Base-by-base conservation (phyloP, 2,797 vertebrate species). In the Botia almorhae region DNA sequence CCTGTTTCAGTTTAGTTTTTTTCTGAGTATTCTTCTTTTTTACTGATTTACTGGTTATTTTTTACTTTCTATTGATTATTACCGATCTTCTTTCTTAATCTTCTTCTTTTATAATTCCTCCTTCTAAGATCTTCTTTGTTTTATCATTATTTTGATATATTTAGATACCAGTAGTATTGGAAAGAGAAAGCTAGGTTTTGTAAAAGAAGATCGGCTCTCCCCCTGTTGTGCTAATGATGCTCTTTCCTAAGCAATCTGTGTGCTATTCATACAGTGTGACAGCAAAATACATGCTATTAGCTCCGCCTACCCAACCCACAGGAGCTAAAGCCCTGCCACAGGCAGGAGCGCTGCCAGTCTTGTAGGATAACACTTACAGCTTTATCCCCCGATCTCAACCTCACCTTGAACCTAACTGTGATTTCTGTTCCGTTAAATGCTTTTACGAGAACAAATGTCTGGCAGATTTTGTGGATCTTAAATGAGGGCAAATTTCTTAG, bases 221-320 rank as follows among this genome's bases (percentile, higher is more conserved):
- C 64, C 74, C 82, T 81, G 12, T 48, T 29, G 14, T 69, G 73
- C 19, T 69, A 81, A 81, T 80, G 76, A 73, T 80, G 73, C 72
- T 58, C 64, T 65, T 51, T 55, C 65, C 50, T 50, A 58, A 58
- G 33, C 69, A 61, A 76, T 69, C 50, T 74, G 43, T 78, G 67
- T 83, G 81, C 80, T 78, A 79, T 87, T 82, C 85, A 71, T 76
- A 51, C 70, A 74, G 65, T 23, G 50, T 83, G 81, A 86, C 87
- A 85, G 61, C 82, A 70, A 82, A 84, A 82, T 82, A 63, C 78
- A 74, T 85, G 81, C 72, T 68, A 82, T 85, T 83, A 83, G 72
- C 72, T 76, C 72, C 68, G 77, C 75, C 81, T 70, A 46, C 36
- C 69, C 76, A 65, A 78, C 81, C 83, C 85, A 81, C 81, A 74